Evolutionary conservation across 2,797 vertebrate species (phyloP).

Genomic region (Nannoperca australis): DNA sequence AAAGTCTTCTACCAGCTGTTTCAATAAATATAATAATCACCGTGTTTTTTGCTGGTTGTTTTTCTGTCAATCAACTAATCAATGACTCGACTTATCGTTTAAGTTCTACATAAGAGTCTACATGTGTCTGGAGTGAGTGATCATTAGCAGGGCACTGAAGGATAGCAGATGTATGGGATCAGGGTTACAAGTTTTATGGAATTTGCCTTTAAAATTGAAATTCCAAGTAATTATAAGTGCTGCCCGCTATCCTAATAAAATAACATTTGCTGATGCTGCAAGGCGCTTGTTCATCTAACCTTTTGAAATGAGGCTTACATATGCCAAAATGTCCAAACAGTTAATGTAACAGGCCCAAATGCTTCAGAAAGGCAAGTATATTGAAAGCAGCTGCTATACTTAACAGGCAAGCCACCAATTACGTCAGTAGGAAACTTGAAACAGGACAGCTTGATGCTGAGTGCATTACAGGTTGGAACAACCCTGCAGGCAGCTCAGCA

Average conservation of each 20-base stretch:
- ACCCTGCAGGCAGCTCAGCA: constrained; percentile 10
- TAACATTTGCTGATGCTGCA: not conserved
- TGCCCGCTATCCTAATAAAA: not conserved
- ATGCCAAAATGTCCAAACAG: not conserved
- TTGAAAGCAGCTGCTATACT: constrained; percentile 8
- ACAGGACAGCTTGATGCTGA: constrained; percentile 4
- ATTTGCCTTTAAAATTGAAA: not conserved
- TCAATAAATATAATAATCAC: not conserved
- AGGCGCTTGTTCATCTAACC: not conserved
- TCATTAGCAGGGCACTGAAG: constrained; percentile 11
- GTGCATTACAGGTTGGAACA: constrained; percentile 32
- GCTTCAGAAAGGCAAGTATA: constrained; percentile 1
- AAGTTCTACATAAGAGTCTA: constrained; percentile 5
- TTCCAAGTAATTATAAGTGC: not conserved
- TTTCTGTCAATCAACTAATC: not conserved
- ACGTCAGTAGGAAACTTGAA: constrained; percentile 4
- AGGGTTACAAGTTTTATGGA: not conserved
- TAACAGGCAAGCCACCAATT: constrained; percentile 5
- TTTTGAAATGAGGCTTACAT: too few relatives aligned
- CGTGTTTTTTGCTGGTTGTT: too few relatives aligned
- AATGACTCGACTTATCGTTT: not conserved
- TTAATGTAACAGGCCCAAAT: not conserved
- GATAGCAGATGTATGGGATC: not conserved
- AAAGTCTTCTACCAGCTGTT: not conserved
- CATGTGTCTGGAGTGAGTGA: too few relatives aligned